phyloP scores from a whole-genome alignment of 2,797 vertebrate species.

The Labeo calbasu region DNA sequence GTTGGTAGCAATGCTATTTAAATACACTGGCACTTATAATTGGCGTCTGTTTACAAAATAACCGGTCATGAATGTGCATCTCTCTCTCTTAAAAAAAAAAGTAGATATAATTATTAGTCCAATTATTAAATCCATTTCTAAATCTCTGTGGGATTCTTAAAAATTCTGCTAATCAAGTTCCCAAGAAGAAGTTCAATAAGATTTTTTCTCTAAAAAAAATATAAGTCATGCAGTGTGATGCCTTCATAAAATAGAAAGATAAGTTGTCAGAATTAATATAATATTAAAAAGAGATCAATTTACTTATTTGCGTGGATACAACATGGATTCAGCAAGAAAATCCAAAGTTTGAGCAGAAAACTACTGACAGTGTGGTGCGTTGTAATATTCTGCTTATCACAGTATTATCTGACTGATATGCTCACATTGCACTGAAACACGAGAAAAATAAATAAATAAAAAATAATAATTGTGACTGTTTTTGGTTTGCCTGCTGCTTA shows the following conservation, averaged over 20 bases:
- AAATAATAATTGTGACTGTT: neutral
- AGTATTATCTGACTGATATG: neutral
- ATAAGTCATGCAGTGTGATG: neutral
- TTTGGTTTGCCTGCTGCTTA: neutral
- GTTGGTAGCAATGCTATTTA: neutral
- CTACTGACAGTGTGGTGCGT: neutral
- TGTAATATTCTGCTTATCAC: neutral
- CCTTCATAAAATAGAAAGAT: neutral
- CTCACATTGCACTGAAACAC: neutral
- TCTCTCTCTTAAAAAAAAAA: neutral
- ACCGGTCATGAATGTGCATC: neutral
- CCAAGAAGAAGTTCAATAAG: neutral
- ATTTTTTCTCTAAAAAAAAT: no score
- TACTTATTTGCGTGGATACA: no score
- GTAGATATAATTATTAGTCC: neutral
- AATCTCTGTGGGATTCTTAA: neutral
- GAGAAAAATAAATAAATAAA: no score
- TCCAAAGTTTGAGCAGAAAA: neutral
- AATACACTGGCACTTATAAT: neutral
- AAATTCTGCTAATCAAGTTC: no score
- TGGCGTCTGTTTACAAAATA: neutral
- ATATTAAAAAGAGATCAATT: neutral
- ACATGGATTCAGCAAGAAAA: neutral
- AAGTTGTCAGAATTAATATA: neutral
- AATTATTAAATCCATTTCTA: conserved; percentile 10